Percentiles rank a stretch among this genome's conserved stretches.
phyloP scores from a whole-genome alignment of 2,888 invertebrate genomes.

The Agrochola lychnidis region DNA sequence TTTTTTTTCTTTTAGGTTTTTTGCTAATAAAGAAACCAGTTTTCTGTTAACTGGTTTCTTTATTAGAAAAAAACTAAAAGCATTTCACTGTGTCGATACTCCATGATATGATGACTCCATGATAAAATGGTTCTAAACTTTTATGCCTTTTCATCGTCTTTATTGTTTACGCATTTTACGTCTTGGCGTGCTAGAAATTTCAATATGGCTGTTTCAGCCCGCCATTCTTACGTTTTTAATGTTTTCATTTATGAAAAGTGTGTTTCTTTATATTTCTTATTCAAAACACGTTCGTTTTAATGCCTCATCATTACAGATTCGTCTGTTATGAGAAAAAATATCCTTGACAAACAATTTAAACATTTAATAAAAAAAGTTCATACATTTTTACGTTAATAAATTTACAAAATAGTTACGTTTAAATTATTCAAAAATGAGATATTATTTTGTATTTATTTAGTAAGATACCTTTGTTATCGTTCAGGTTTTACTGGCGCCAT shows the following conservation, averaged over 20 bases:
- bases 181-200: conserved; percentile 33
- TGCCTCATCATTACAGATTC: background rate
- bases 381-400: background rate
- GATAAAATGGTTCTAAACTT: conserved; percentile 38
- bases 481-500: conserved; percentile 46
- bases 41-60: too few species aligned
- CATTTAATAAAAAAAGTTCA: background rate
- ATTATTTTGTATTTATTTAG: background rate
- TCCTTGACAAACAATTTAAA: conserved; percentile 13
- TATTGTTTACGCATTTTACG: conserved; percentile 44
- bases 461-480: background rate
- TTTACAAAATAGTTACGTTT: background rate
- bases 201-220: conserved; percentile 22
- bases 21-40: too few species aligned
- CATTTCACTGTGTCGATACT: conserved; percentile 58
- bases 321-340: background rate
- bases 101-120: too few species aligned
- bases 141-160: conserved; percentile 39
- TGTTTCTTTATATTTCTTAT: conserved; percentile 9
- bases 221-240: conserved; percentile 27
- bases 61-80: too few species aligned
- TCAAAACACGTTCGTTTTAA: conserved; percentile 11
- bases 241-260: conserved; percentile 25
- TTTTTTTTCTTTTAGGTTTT: too few species aligned
- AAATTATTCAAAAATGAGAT: background rate